Evolutionary conservation across 2,113 vertebrate species (phyloP), one percentile per base, ranked within the genome.

Genomic region (Trematomus loennbergii): DNA sequence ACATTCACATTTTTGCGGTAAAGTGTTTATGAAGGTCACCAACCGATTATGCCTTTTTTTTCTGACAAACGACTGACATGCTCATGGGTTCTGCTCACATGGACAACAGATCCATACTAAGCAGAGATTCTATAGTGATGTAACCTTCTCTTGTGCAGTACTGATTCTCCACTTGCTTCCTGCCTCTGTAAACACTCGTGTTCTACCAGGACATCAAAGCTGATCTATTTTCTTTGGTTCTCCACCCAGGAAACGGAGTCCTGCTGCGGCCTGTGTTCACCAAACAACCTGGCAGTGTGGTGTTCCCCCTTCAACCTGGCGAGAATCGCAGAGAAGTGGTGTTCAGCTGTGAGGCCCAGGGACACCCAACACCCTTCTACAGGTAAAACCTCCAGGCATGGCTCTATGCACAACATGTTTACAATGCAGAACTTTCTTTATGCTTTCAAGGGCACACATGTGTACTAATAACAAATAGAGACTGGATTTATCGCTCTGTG

Each of bases 261-360:
- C 95, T 95, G 85, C 95, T 96, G 4, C 96, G 96, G 59, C 98
- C 97, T 0, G 84, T 96, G 22, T 98, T 99, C 83, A 95, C 96
- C 52, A 98, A 97, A 87, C 97, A 99, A 78, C 98, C 98, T 5
- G 95, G 94, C 90, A 96, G 95, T 36, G 12, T 97, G 40, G 96
- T 97, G 85, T 98, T 99, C 89, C 96, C 98, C 25, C 69, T 99
- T 93, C 96, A 96, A 78, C 94, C 96, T 0, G 96, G 96, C 2
- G 96, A 98, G 89, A 96, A 90, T 79, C 97, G 94, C 43, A 88
- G 90, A 80, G 96, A 97, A 85, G 96, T 97, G 84, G 97, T 96
- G 86, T 95, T 98, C 83, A 97, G 83, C 88, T 99, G 98, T 1
- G 97, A 98, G 90, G 98, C 96, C 12, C 95, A 95, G 82, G 97